Evolutionary conservation across 2,113 vertebrate species (phyloP).

Genomic region (Noctilio leporinus): DNA sequence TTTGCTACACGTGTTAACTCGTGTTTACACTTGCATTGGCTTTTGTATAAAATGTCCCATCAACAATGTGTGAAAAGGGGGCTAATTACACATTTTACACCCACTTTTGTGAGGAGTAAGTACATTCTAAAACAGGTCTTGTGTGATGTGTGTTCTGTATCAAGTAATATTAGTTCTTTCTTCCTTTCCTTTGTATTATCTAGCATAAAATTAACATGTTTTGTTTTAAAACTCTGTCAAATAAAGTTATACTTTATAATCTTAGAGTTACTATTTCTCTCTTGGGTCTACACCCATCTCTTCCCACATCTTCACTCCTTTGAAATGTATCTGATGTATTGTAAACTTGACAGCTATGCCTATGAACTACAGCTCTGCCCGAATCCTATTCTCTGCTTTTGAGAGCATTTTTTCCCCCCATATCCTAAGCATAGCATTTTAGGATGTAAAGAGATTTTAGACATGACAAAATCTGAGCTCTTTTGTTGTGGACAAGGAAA

Average conservation of each 20-base stretch:
- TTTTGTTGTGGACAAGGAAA: neutral
- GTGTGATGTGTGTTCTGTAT: neutral
- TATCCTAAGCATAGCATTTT: neutral
- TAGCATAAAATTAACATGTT: neutral
- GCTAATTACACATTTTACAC: neutral
- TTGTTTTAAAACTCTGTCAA: neutral
- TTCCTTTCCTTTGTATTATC: neutral
- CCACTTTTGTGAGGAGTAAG: neutral
- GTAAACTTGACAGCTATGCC: neutral
- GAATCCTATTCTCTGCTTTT: neutral
- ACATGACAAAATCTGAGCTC: neutral
- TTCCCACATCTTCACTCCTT: neutral
- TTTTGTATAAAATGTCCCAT: too few relatives aligned
- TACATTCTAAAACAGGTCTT: neutral
- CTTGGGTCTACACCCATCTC: neutral
- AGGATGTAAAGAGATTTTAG: neutral
- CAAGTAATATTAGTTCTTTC: neutral
- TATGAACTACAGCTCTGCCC: neutral
- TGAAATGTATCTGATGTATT: neutral
- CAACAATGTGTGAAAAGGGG: too few relatives aligned
- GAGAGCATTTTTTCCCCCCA: neutral
- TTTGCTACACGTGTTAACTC: too few relatives aligned
- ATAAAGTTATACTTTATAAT: neutral
- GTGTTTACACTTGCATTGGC: too few relatives aligned
- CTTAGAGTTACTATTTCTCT: neutral